These are phyloP conservation scores for Asbolus verrucosus DNA, from an alignment of 1,140 invertebrate genomes.

Conservation along the genomic window DNA sequence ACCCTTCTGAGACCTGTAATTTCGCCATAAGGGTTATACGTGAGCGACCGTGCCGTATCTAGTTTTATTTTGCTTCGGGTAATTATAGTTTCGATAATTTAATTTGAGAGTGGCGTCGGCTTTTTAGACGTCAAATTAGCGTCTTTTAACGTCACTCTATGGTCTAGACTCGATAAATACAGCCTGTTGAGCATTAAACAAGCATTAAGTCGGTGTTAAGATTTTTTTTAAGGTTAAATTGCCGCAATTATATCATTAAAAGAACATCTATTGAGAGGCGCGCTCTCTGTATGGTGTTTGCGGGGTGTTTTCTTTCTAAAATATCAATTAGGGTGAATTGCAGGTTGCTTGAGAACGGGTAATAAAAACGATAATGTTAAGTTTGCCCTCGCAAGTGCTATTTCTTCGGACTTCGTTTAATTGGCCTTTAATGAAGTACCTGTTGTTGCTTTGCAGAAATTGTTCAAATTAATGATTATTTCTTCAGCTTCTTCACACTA, in stretches of 20 bases:
- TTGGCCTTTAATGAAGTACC: no score
- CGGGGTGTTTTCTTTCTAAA: not conserved
- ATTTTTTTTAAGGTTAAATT: constrained; percentile 28
- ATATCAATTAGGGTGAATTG: constrained; percentile 20
- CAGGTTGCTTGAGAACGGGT: no score
- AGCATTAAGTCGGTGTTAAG: constrained; percentile 28
- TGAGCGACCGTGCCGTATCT: no score
- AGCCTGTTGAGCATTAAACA: constrained; percentile 32
- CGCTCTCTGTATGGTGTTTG: constrained; percentile 19
- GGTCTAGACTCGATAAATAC: constrained; percentile 23
- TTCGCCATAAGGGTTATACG: no score
- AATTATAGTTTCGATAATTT: constrained; percentile 33
- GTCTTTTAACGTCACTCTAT: constrained; percentile 21
- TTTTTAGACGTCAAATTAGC: constrained; percentile 34
- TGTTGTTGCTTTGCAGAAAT: no score
- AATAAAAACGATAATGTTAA: no score
- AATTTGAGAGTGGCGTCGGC: constrained; percentile 28
- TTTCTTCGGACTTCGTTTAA: no score
- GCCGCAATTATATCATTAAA: constrained; percentile 35
- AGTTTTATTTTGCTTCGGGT: no score
- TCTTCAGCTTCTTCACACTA: no score
- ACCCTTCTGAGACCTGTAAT: constrained; percentile 32
- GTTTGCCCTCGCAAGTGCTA: no score
- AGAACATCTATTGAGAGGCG: constrained; percentile 25
- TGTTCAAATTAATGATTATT: no score